These are phyloP conservation scores for Diadophis punctatus DNA, from an alignment of 2,113 vertebrate genomes.

Conservation along the genomic window DNA sequence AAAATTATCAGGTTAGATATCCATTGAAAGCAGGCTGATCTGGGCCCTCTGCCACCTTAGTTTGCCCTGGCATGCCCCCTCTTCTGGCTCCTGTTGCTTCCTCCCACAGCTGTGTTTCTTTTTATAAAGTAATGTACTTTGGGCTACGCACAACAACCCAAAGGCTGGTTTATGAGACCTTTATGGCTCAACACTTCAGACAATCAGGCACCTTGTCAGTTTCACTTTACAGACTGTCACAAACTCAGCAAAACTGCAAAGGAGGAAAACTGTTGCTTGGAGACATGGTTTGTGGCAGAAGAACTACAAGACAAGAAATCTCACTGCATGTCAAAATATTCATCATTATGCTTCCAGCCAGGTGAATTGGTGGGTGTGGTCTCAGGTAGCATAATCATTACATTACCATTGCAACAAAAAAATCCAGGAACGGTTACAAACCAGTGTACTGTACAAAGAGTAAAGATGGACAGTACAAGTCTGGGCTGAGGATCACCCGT, in stretches of 20 bases:
- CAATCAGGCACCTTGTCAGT: conserved; percentile 16
- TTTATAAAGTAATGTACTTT: not conserved
- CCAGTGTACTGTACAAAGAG: not conserved
- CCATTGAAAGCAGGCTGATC: not conserved
- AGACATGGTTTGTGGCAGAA: not conserved
- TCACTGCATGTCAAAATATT: conserved; percentile 23
- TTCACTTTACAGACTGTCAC: not conserved
- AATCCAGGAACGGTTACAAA: not conserved
- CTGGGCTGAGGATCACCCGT: not conserved
- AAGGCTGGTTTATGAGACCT: conserved; percentile 27
- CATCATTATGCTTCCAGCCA: not conserved
- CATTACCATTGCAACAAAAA: no score
- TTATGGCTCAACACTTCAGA: conserved; percentile 16
- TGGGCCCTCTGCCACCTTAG: not conserved
- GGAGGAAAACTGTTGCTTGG: not conserved
- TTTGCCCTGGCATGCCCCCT: accelerated
- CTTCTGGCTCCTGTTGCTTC: not conserved
- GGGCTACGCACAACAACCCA: not conserved
- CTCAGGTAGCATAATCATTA: not conserved
- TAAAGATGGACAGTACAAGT: not conserved
- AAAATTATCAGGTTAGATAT: not conserved
- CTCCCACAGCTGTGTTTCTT: not conserved
- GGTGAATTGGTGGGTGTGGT: not conserved
- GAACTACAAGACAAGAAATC: conserved; percentile 21
- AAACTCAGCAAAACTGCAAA: conserved; percentile 12